Evolutionary conservation across 1,140 invertebrate genomes (phyloP).

Genomic region (Cephus cinctus): DNA sequence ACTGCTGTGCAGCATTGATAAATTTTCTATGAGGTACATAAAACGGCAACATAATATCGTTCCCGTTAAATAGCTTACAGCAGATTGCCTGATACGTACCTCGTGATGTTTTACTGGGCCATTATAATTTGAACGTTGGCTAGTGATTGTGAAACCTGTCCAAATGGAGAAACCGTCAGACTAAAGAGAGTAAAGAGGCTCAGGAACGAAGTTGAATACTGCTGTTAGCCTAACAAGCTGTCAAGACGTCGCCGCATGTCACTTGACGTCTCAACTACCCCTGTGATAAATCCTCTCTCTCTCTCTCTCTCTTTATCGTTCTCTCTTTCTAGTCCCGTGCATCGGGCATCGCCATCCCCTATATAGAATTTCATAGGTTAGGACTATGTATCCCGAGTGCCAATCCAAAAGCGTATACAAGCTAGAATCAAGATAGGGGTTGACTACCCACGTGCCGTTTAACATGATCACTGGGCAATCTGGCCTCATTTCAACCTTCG

Average conservation of each 20-base stretch:
- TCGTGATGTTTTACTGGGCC: too few species aligned
- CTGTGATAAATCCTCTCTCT: slow-evolving; percentile 16
- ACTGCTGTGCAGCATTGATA: too few species aligned
- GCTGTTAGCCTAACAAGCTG: slow-evolving; percentile 30
- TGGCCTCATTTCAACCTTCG: slow-evolving; percentile 56
- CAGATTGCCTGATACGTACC: too few species aligned
- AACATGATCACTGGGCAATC: slow-evolving; percentile 58
- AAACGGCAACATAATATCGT: too few species aligned
- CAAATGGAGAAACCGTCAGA: slow-evolving; percentile 10
- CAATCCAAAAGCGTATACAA: too few species aligned
- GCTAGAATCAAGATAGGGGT: slow-evolving; percentile 27
- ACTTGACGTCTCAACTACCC: slow-evolving; percentile 25
- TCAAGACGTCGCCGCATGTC: slow-evolving; percentile 33
- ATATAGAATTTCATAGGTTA: too few species aligned
- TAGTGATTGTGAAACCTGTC: too few species aligned
- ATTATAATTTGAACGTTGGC: too few species aligned
- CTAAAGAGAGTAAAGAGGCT: slow-evolving; percentile 14
- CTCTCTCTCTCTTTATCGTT: background rate
- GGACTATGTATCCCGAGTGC: too few species aligned
- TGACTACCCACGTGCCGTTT: slow-evolving; percentile 54
- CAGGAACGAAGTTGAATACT: slow-evolving; percentile 5
- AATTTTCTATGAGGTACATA: too few species aligned
- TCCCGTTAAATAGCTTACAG: too few species aligned
- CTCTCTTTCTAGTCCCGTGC: background rate
- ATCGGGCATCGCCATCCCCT: too few species aligned